These are phyloP conservation scores for Rhynchotus rufescens DNA, from an alignment of 2,797 vertebrate species.

Conservation along the genomic window DNA sequence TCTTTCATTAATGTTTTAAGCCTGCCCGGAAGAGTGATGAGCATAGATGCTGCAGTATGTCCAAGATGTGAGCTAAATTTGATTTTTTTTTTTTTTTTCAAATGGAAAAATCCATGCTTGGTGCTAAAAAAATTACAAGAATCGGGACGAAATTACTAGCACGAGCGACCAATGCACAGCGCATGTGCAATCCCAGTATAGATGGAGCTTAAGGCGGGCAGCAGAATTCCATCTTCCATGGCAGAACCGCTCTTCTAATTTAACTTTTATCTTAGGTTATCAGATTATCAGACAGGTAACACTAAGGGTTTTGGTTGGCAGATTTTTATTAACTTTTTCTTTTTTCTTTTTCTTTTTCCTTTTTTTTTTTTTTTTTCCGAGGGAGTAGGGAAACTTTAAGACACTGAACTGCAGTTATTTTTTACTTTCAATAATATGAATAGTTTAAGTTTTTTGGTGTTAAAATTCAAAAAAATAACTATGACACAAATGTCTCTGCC, in stretches of 20 bases:
- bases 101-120: background rate
- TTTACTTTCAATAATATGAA: background rate
- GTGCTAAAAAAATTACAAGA: background rate
- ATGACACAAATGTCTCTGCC: constrained; percentile 7
- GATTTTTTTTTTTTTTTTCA: background rate
- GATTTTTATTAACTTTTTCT: background rate
- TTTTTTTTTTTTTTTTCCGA: background rate
- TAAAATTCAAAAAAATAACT: background rate
- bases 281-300: background rate
- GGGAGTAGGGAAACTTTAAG: background rate
- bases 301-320: background rate
- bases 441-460: background rate
- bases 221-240: background rate
- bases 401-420: constrained; percentile 7
- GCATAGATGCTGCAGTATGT: background rate
- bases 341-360: background rate
- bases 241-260: background rate
- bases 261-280: background rate
- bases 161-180: background rate
- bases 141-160: background rate
- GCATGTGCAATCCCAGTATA: background rate
- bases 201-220: background rate
- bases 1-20: background rate
- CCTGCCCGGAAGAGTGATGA: background rate
- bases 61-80: background rate